Base-by-base conservation (phyloP, 2,113 vertebrate species). In the Castor canadensis region DNA sequence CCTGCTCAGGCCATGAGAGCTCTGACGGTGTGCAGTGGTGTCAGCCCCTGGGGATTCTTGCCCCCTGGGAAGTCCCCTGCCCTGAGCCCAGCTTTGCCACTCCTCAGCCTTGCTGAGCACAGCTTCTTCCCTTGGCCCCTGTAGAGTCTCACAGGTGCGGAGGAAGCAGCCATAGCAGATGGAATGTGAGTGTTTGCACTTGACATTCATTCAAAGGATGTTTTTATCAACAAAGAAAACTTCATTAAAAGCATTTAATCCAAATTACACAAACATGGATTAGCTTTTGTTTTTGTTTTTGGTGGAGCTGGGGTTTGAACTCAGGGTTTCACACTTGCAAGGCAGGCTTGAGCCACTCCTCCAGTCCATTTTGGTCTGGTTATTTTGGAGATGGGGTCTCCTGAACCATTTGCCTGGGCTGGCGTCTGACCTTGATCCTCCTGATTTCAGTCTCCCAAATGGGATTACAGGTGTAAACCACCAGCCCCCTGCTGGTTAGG, bases 221-320 rank as follows among this genome's bases (percentile, higher is more conserved):
- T 38, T 82, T 62, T 52, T 24, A 60, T 43, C 8, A 17, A 17
- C 56, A 49, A 67, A 40, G 60, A 92, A 87, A 24, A 86, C 86
- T 62, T 86, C 30, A 83, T 49, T 92, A 38, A 92, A 82, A 76
- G 67, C 49, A 49, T 35, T 81, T 35, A 58, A 77, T 77, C 43
- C 0, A 3, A 91, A 58, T 93, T 76, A 43, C 8, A 40, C 47
- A 82, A 93, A 75, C 38, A 30, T 26, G 26, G 20, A 62, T 69
- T 91, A 56, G 52, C 75, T 43, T 96, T 80, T 62, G 60, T 52
- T 49, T 52, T 28, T 64, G 60, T 64, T 64, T 64, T 60, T 60
- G n/a, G n/a, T n/a, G n/a, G n/a, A n/a, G n/a, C n/a, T n/a, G n/a
- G n/a, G n/a, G n/a, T n/a, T n/a, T n/a, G n/a, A n/a, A n/a, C n/a